Percentiles rank a stretch among this genome's conserved stretches.
Evolutionary conservation across 35 echinoderm and acorn worm genomes (phyloP).

Genomic region (Ptychodera flava): DNA sequence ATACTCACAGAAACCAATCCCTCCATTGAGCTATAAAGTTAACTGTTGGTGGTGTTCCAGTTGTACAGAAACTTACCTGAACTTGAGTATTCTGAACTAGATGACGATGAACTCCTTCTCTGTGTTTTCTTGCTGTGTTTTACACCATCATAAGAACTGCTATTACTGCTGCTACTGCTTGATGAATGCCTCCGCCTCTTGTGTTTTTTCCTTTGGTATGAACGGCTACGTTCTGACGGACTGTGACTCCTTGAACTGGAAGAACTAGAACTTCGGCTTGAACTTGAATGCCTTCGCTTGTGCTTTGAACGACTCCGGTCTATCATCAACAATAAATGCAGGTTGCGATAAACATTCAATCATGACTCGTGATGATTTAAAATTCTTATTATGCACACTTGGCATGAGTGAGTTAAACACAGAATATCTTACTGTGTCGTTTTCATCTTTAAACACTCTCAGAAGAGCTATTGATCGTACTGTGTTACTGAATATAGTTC

Average conservation of each 20-base stretch:
- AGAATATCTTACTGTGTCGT: too few species aligned
- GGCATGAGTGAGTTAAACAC: too few species aligned
- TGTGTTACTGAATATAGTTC: too few species aligned
- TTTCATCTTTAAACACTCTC: too few species aligned
- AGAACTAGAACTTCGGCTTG: background rate
- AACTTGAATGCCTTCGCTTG: background rate
- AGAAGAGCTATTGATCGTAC: too few species aligned
- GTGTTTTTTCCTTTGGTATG: background rate
- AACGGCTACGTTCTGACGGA: background rate
- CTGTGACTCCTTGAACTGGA: background rate
- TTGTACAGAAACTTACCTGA: too few species aligned
- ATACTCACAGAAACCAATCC: too few species aligned
- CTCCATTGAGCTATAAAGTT: too few species aligned
- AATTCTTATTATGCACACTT: too few species aligned
- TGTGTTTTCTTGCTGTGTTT: background rate
- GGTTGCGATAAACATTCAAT: background rate
- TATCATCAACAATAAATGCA: background rate
- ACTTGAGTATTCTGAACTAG: background rate
- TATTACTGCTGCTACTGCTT: slow-evolving; percentile 4
- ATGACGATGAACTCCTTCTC: background rate
- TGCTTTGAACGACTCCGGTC: background rate
- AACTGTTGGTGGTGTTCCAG: too few species aligned
- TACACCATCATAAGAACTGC: background rate
- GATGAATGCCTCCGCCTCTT: slow-evolving; percentile 15
- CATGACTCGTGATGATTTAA: too few species aligned